These are phyloP conservation scores for Sinocyclocheilus anshuiensis DNA, from an alignment of 2,113 vertebrate genomes.

Conservation along the genomic window DNA sequence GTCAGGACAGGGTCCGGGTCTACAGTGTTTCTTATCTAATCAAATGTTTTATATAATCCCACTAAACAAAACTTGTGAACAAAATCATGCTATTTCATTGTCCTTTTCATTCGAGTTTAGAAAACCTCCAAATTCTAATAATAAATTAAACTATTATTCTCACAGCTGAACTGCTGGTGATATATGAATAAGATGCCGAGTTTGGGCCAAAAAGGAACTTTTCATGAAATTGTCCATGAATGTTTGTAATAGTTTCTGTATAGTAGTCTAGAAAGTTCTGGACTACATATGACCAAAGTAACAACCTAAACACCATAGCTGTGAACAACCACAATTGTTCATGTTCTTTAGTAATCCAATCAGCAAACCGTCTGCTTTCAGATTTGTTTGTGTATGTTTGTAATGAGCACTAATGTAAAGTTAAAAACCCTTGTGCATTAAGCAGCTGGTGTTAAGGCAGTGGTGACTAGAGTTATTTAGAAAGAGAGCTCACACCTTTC, in stretches of 20 bases:
- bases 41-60: background rate
- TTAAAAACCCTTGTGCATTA: constrained; percentile 1
- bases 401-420: constrained; percentile 28
- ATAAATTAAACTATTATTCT: background rate
- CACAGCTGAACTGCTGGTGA: background rate
- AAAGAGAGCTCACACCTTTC: constrained; percentile 4
- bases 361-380: constrained; percentile 4
- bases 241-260: background rate
- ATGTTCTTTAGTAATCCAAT: constrained; percentile 24
- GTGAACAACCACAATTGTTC: background rate
- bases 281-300: background rate
- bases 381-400: constrained; percentile 40
- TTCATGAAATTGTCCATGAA: background rate
- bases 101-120: background rate
- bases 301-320: background rate
- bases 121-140: background rate
- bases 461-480: background rate
- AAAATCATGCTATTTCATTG: background rate
- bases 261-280: background rate
- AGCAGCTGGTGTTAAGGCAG: constrained; percentile 16
- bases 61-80: background rate
- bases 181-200: background rate
- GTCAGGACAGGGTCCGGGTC: background rate
- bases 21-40: background rate
- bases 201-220: background rate